Evolutionary conservation across 2,797 vertebrate species (phyloP), one percentile per base, ranked within the genome.

Genomic region (Sparidentex hasta): DNA sequence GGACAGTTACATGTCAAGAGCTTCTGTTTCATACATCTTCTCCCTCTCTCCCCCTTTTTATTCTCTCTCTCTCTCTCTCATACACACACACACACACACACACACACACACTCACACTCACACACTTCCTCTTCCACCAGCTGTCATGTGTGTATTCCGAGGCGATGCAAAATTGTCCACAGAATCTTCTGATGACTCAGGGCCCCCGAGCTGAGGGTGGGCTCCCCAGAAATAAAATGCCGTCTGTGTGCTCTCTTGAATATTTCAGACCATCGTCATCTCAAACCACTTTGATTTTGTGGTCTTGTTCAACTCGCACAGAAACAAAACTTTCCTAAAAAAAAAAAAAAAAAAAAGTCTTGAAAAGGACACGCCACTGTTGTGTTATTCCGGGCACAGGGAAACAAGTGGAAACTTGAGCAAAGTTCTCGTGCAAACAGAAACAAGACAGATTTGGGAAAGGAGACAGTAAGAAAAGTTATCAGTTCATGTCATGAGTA

Each of bases 1-100:
- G 78, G 80, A 69, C 41, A 77, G 76, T 46, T 74, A 73, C 64
- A 78, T 78, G 82, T 78, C 55, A 67, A 70, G 38, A 76, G 58
- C 23, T 68, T 46, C 33, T 55, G n/a, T 75, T 56, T 70, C 23
- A 48, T 59, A 71, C 59, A 74, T 76, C 69, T 63, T 59, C 18
- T 20, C 18, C 21, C 16, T 25, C 44, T 55, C 11, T 41, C 8
- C 65, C 48, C n/a, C 52, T 65, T 48, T 46, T 6, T 71, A 33
- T 43, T 33, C 27, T 18, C 52, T 61, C 59, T 70, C 52, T 43
- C 25, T 71, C 52, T 43, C 25, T 18, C 52, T 59, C 59, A 67
- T 11, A 71, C 18, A 63, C 38, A 57, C 47, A 65, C 18, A 44
- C 0, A 54, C 16, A 67, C 13, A n/a, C 13, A 71, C 18, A 63